Evolutionary conservation across 2,888 invertebrate genomes (phyloP).

Genomic region (Stenolophus ochropezus): DNA sequence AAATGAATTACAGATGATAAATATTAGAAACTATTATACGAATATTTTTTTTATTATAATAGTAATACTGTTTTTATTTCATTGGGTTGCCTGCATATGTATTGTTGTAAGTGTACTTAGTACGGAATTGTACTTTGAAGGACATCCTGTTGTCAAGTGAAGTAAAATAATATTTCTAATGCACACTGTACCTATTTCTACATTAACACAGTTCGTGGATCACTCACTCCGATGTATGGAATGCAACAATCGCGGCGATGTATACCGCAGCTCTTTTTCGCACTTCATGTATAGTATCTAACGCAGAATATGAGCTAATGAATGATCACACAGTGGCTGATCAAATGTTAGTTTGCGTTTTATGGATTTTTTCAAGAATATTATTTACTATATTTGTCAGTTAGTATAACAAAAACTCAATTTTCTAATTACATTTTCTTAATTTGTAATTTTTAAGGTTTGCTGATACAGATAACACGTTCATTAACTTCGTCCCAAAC

Average conservation of each 20-base stretch:
- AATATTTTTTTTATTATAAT: slow-evolving; percentile 22
- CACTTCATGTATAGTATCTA: slow-evolving; percentile 37
- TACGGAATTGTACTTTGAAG: slow-evolving; percentile 1
- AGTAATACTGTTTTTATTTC: slow-evolving; percentile 23
- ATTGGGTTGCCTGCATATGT: slow-evolving; percentile 31
- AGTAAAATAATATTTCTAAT: neutral
- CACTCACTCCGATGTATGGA: slow-evolving; percentile 19
- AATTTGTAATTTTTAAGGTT: slow-evolving; percentile 64
- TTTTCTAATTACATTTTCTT: neutral
- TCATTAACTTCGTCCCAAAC: slow-evolving; percentile 71
- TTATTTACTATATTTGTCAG: slow-evolving; percentile 32
- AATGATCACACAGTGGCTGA: slow-evolving; percentile 8
- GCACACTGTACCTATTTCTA: slow-evolving; percentile 1
- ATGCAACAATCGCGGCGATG: neutral
- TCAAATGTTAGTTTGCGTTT: slow-evolving; percentile 1
- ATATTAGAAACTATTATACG: slow-evolving; percentile 34
- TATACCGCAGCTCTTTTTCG: slow-evolving; percentile 30
- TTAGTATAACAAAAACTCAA: neutral
- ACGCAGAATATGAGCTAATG: slow-evolving; percentile 17
- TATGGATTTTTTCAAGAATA: slow-evolving; percentile 40
- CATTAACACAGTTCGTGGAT: slow-evolving; percentile 39
- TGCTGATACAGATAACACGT: slow-evolving; percentile 70
- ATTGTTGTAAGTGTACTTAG: slow-evolving; percentile 35
- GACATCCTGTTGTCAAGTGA: neutral
- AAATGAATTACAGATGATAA: neutral